Conservation (phyloP, 2,888 invertebrate genomes). For the Mythimna ferrago region DNA sequence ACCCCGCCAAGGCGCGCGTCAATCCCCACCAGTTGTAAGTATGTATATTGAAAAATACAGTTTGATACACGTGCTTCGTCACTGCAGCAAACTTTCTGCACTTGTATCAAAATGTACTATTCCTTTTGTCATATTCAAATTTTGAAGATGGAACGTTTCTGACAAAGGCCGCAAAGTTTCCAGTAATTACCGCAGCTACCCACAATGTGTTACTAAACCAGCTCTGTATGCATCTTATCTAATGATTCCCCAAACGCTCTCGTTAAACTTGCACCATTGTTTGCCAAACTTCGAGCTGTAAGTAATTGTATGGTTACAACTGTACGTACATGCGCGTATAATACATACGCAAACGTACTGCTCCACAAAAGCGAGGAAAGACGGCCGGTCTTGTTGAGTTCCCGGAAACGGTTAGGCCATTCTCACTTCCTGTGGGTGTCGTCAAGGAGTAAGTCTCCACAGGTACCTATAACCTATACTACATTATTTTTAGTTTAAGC, state of each 20-base stretch:
- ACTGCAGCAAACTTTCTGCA: too few species aligned
- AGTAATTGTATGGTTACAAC: slow-evolving; percentile 40
- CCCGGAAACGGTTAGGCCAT: background rate
- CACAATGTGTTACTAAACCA: slow-evolving; percentile 19
- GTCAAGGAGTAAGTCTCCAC: background rate
- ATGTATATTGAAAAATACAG: too few species aligned
- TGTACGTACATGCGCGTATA: slow-evolving; percentile 13
- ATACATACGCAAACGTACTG: slow-evolving; percentile 17
- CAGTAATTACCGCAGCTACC: slow-evolving; percentile 13
- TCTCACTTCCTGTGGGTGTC: background rate
- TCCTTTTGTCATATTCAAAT: too few species aligned
- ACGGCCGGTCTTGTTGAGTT: background rate
- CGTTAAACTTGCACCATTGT: slow-evolving; percentile 55
- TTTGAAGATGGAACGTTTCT: background rate
- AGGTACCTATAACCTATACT: background rate
- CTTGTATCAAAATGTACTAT: too few species aligned
- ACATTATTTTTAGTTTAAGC: too few species aligned
- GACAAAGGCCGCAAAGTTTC: slow-evolving; percentile 11
- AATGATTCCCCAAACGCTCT: slow-evolving; percentile 57
- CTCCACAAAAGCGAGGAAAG: slow-evolving; percentile 27
- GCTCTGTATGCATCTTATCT: slow-evolving; percentile 53
- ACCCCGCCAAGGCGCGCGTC: too few species aligned
- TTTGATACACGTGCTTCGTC: too few species aligned
- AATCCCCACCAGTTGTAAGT: too few species aligned
- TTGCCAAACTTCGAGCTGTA: slow-evolving; percentile 40